Conservation (phyloP, 2,797 vertebrate genomes). For the Thamnophis elegans region DNA sequence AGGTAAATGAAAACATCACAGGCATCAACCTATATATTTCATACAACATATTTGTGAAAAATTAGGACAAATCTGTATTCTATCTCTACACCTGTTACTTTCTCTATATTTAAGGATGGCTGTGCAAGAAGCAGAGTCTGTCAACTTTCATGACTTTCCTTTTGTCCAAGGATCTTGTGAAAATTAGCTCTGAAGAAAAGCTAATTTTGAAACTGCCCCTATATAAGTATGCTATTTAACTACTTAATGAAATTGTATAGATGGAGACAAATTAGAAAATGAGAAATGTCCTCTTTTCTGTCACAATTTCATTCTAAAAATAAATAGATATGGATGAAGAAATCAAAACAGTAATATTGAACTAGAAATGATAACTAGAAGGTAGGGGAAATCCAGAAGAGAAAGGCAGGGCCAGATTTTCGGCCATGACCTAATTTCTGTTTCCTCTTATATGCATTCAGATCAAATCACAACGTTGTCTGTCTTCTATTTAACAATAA, state of each 20-base stretch:
- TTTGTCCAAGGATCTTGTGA: not conserved
- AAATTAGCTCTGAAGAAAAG: not conserved
- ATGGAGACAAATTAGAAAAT: constrained; percentile 3
- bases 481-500: not conserved
- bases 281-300: not conserved
- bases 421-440: not conserved
- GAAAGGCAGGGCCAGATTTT: not conserved
- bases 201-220: not conserved
- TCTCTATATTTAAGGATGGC: not conserved
- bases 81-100: not conserved
- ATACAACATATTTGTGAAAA: not conserved
- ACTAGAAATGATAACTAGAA: constrained; percentile 15
- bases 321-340: not conserved
- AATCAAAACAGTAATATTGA: constrained; percentile 8
- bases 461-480: not conserved
- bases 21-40: not conserved
- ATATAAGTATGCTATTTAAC: not conserved
- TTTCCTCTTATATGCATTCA: not conserved
- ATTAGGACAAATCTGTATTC: not conserved
- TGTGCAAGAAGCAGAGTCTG: not conserved
- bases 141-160: not conserved
- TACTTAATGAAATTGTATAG: not conserved
- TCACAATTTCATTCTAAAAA: constrained; percentile 51
- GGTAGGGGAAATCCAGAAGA: not conserved
- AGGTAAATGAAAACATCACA: accelerated